Evolutionary conservation across 2,888 invertebrate genomes (phyloP).

Genomic region (Dichetophora obliterata): DNA sequence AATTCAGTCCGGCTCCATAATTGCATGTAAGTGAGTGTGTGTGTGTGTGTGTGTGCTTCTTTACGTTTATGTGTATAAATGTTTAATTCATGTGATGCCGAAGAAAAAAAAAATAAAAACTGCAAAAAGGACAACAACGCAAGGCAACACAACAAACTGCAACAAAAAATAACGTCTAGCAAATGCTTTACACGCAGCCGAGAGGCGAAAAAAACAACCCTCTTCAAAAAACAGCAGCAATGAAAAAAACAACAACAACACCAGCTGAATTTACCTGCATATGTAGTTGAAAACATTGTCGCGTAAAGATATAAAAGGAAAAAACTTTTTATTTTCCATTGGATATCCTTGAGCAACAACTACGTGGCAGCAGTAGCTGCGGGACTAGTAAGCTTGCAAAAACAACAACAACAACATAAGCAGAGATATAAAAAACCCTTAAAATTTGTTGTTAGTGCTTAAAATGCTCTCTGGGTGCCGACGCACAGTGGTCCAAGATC

Average conservation of each 20-base stretch:
- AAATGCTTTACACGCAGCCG: slow-evolving; percentile 3
- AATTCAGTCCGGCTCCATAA: background rate
- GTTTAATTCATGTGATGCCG: slow-evolving; percentile 17
- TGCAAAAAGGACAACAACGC: slow-evolving; percentile 21
- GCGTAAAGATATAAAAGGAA: slow-evolving; percentile 4
- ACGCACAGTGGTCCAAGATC: no score
- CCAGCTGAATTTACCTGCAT: background rate
- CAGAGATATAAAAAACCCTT: background rate
- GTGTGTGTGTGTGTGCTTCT: background rate
- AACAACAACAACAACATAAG: slow-evolving; percentile 11
- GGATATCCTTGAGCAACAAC: slow-evolving; percentile 19
- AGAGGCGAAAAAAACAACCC: slow-evolving; percentile 20
- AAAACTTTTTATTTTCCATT: background rate
- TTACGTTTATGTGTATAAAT: background rate
- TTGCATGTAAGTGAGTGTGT: background rate
- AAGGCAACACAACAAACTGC: slow-evolving; percentile 8
- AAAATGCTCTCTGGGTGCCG: slow-evolving; percentile 11
- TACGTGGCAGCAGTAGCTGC: slow-evolving; percentile 5
- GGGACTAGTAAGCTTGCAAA: background rate
- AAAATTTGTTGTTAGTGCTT: background rate
- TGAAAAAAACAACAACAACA: slow-evolving; percentile 22
- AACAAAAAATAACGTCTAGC: background rate
- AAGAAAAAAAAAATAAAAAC: slow-evolving; percentile 6
- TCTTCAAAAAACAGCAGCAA: slow-evolving; percentile 19
- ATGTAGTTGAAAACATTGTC: background rate